Evolutionary conservation across 2,797 vertebrate genomes (phyloP), one percentile per base, ranked within the genome.

Genomic region (Ctenochaetus hawaiiensis): DNA sequence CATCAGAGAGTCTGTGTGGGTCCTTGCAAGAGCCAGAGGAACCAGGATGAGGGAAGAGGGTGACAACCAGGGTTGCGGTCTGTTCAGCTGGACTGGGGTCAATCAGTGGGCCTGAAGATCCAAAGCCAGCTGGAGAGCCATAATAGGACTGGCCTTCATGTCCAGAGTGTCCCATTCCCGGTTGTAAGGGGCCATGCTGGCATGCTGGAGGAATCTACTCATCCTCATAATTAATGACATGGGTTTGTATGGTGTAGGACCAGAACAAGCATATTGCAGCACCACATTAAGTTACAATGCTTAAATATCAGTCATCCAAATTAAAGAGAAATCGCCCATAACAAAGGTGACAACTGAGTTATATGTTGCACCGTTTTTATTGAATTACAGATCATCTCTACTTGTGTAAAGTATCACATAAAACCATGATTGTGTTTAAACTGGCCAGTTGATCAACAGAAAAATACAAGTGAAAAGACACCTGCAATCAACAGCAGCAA

Each of bases 81-180:
- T 89, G 89, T 89, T 93, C 88, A 87, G 81, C 90, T 93, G 92
- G 92, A 91, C 75, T n/a, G 17, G 77, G 88, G 91, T 92, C 89
- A 94, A 84, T 89, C 90, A 83, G 73, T 80, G 74, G 80, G 78
- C 59, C 80, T 70, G 87, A 76, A 80, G 85, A 89, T 82, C 64
- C 71, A 57, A 63, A 90, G 92, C 91, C 93, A 93, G 89, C 91
- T 95, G 93, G 94, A 95, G 80, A 75, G 80, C 77, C 77, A 89
- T 90, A 76, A 93, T 82, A 94, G 77, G 75, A 81, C 77, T 81
- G 91, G 90, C 87, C 85, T 80, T 89, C 79, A 62, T 90, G 91
- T 92, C 90, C 90, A 87, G 84, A 90, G 85, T 89, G 88, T 87
- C 88, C 87, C 79, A 87, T 91, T 91, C 87, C 86, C 84, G 80